Conservation (phyloP, 2,888 invertebrate species). For the Diarsia brunnea region DNA sequence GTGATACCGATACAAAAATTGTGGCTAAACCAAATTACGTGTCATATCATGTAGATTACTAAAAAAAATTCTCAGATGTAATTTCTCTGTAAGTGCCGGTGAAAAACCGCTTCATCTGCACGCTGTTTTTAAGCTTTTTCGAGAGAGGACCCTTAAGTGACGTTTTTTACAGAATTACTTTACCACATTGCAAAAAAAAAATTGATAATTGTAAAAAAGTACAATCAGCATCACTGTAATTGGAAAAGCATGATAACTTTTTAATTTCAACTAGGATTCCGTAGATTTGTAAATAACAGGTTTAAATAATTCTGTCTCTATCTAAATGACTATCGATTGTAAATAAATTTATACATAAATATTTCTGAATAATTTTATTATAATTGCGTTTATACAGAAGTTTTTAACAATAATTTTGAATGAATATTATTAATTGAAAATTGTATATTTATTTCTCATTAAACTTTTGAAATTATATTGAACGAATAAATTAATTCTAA, state of each 20-base stretch:
- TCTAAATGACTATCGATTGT: conserved; percentile 43
- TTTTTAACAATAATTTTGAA: conserved; percentile 7
- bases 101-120: too few species aligned
- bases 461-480: conserved; percentile 26
- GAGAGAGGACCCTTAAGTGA: too few species aligned
- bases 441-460: conserved; percentile 6
- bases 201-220: neutral
- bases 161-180: too few species aligned
- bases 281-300: conserved; percentile 70
- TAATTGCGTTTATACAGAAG: conserved; percentile 16
- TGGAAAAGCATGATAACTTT: conserved; percentile 35
- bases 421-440: conserved; percentile 3
- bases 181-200: neutral
- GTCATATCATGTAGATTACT: too few species aligned
- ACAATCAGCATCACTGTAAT: conserved; percentile 35
- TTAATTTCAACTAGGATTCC: conserved; percentile 36
- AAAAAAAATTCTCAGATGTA: too few species aligned
- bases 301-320: conserved; percentile 32
- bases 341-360: conserved; percentile 51
- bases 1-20: too few species aligned
- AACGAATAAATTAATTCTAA: conserved; percentile 14
- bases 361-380: conserved; percentile 38
- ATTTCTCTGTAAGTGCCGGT: too few species aligned
- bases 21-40: too few species aligned
- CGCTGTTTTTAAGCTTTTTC: too few species aligned